Evolutionary conservation across 2,797 vertebrate genomes (phyloP).

Genomic region (Tangara arthus): DNA sequence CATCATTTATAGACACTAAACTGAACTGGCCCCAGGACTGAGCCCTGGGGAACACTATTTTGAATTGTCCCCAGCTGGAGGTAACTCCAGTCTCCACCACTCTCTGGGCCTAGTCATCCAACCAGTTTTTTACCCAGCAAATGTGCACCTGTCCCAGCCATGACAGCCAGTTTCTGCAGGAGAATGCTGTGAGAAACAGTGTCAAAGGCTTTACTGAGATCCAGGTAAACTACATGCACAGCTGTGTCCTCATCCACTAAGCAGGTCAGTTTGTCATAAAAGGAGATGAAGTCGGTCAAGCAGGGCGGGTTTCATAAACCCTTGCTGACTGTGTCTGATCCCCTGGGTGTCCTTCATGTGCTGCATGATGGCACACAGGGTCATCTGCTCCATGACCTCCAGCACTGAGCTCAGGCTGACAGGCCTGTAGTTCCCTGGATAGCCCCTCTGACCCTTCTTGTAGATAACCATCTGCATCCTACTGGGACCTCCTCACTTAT

Average conservation of each 20-base stretch:
- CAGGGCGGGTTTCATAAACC: background rate
- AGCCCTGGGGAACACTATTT: background rate
- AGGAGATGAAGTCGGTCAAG: background rate
- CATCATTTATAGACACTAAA: background rate
- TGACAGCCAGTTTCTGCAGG: background rate
- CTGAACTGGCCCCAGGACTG: background rate
- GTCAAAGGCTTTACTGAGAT: background rate
- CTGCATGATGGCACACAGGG: background rate
- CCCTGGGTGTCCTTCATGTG: background rate
- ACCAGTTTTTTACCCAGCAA: background rate
- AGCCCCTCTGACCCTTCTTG: rapidly evolving
- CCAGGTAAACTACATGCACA: background rate
- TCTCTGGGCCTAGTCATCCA: background rate
- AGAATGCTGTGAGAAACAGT: background rate
- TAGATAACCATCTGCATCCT: background rate
- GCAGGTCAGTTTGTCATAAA: background rate
- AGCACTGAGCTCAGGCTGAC: background rate
- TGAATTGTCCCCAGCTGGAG: background rate
- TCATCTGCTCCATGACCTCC: background rate
- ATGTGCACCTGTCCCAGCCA: no score
- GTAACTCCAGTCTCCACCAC: background rate
- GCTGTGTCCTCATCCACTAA: background rate
- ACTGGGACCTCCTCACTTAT: background rate
- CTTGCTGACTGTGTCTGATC: background rate
- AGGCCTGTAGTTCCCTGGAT: background rate